Percentiles rank a stretch among this genome's conserved stretches.
phyloP scores from a whole-genome alignment of 2,888 invertebrate genomes.

The Drosophila paramelanica region DNA sequence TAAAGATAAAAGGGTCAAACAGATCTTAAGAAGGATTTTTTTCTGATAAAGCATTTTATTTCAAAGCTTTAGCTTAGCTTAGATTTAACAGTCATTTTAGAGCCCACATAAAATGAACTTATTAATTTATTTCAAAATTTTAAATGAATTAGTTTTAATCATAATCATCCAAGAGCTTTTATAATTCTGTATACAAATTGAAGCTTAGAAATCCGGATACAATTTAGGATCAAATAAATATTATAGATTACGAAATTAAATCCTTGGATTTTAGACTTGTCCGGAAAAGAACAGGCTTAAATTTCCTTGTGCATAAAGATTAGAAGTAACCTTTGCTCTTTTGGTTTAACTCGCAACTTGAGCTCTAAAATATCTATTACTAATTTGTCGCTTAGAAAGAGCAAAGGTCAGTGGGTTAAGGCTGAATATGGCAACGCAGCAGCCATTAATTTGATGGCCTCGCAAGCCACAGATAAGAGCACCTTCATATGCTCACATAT shows the following conservation, averaged over 20 bases:
- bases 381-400: background rate
- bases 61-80: too few species aligned
- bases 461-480: slow-evolving; percentile 35
- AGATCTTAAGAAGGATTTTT: too few species aligned
- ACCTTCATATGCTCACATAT: slow-evolving; percentile 58
- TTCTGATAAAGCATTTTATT: too few species aligned
- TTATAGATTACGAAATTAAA: background rate
- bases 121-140: too few species aligned
- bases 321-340: background rate
- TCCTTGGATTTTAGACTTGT: background rate
- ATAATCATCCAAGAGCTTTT: too few species aligned
- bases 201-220: too few species aligned
- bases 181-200: too few species aligned
- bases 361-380: slow-evolving; percentile 2
- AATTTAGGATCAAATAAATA: too few species aligned
- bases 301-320: background rate
- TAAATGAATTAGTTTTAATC: too few species aligned
- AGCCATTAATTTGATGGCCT: slow-evolving; percentile 63
- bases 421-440: slow-evolving; percentile 9
- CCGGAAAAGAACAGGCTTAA: background rate
- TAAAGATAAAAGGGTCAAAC: too few species aligned
- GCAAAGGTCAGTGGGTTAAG: slow-evolving; percentile 20
- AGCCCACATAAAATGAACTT: too few species aligned
- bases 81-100: too few species aligned
- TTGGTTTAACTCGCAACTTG: background rate